phyloP scores from a whole-genome alignment of 1,140 invertebrate species.

The Drosophila subobscura region DNA sequence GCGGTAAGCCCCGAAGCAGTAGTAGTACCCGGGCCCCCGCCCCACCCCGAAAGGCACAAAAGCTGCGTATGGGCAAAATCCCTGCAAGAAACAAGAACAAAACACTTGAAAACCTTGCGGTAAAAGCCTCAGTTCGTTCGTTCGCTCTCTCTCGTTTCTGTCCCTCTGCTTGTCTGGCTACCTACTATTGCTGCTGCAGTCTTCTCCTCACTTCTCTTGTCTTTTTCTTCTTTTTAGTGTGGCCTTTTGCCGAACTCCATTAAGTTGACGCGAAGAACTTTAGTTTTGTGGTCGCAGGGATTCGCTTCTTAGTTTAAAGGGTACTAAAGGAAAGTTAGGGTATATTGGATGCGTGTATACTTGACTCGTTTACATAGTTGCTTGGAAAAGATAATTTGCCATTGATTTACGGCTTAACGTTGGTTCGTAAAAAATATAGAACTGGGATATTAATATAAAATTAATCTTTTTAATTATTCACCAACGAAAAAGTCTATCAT shows the following conservation, averaged over 20 bases:
- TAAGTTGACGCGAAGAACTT: slow-evolving; percentile 81
- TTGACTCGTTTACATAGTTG: too few relatives aligned
- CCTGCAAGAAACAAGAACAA: slow-evolving; percentile 53
- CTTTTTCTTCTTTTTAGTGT: slow-evolving; percentile 6
- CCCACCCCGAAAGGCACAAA: slow-evolving; percentile 22
- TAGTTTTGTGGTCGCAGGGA: slow-evolving; percentile 67
- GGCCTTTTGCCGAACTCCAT: slow-evolving; percentile 71
- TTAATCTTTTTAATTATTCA: too few relatives aligned
- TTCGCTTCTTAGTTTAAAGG: slow-evolving; percentile 15
- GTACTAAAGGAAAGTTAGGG: too few relatives aligned
- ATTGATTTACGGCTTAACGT: too few relatives aligned
- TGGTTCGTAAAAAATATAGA: too few relatives aligned
- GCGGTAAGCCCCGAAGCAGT: slow-evolving; percentile 75
- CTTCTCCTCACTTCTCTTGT: background rate
- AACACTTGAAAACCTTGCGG: slow-evolving; percentile 51
- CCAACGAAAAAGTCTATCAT: too few relatives aligned
- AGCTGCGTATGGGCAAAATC: slow-evolving; percentile 53
- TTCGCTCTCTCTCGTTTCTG: background rate
- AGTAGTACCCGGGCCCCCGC: background rate
- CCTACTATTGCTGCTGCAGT: too few relatives aligned
- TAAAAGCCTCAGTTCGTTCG: slow-evolving; percentile 17
- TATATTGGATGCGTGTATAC: too few relatives aligned
- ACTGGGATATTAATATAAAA: too few relatives aligned
- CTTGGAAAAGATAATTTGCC: too few relatives aligned
- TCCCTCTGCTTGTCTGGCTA: too few relatives aligned